Evolutionary conservation across 2,888 invertebrate species (phyloP), one percentile per base, ranked within the genome.

Genomic region (Hydraecia micacea): DNA sequence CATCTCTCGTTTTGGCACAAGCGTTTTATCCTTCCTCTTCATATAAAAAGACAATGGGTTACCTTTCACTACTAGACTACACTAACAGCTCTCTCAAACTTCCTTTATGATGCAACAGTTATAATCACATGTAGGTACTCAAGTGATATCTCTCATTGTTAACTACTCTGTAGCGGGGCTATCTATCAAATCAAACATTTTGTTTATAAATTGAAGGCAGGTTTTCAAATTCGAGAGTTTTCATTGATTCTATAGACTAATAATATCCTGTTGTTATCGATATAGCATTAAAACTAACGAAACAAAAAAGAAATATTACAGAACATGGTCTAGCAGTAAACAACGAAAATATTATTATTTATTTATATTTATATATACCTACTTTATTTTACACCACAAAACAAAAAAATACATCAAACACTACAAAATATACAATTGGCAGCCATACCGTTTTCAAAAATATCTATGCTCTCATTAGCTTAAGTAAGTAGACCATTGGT

Each of bases 401-500:
- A 46, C 46, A 13, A 46, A 46, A 13, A 46, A 46, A 46, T 13
- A 46, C 52, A 46, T 46, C 46, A 46, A 46, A 46, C 46, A 46
- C 46, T 46, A 46, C 11, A 46, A 46, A 46, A 13, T 46, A 46
- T 46, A 46, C 13, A 46, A 13, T 46, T 13, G 13, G 11, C 13
- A 13, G 46, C 4, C 46, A 13, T 46, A 46, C 13, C 13, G 13
- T 4, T 46, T 21, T 52, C 21, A 21, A 55, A 25, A 9, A 55
- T 75, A n/a, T n/a, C 13, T 60, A 21, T 15, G 36, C 28, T 62
- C 8, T 28, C 28, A 79, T 32, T 18, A 49, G 32, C 25, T 85
- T 85, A 88, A 25, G 94, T 87, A 42, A 96, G 91, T 25, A 97
- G 93, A 15, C 95, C 97, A 68, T 91, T 93, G 7, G 97, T 96